phyloP scores from a whole-genome alignment of 2,888 invertebrate species.

The Syrista parreyssii region DNA sequence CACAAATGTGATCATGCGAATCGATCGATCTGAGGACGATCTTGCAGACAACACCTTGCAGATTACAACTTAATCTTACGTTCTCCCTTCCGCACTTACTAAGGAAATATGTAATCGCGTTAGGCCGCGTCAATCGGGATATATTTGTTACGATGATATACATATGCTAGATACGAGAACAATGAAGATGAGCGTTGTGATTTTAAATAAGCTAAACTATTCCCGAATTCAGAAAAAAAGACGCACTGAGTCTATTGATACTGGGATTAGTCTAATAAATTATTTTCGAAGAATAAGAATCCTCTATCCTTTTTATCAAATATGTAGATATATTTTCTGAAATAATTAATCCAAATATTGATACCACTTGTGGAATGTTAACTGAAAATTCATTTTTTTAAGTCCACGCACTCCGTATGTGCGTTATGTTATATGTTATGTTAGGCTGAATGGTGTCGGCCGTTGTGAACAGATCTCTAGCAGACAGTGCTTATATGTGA shows the following conservation, averaged over 20 bases:
- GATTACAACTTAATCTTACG: background rate
- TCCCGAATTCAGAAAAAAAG: background rate
- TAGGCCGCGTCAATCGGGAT: background rate
- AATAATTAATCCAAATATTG: background rate
- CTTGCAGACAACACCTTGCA: background rate
- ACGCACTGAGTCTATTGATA: background rate
- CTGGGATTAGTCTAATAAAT: conserved; percentile 8
- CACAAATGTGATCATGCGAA: background rate
- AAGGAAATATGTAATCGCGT: background rate
- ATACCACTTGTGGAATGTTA: background rate
- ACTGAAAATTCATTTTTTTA: background rate
- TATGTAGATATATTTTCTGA: background rate
- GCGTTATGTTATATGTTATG: background rate
- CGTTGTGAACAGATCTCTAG: background rate
- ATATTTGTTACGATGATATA: background rate
- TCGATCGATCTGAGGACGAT: background rate
- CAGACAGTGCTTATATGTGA: background rate
- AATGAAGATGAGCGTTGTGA: background rate
- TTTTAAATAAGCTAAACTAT: background rate
- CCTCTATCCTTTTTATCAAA: background rate
- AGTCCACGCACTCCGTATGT: background rate
- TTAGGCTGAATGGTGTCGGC: background rate
- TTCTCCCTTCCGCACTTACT: background rate
- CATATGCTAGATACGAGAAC: background rate
- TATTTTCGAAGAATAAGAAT: conserved; percentile 11